These are phyloP conservation scores for Heterodera schachtii DNA, from an alignment of 1,140 invertebrate genomes.

Conservation along the genomic window DNA sequence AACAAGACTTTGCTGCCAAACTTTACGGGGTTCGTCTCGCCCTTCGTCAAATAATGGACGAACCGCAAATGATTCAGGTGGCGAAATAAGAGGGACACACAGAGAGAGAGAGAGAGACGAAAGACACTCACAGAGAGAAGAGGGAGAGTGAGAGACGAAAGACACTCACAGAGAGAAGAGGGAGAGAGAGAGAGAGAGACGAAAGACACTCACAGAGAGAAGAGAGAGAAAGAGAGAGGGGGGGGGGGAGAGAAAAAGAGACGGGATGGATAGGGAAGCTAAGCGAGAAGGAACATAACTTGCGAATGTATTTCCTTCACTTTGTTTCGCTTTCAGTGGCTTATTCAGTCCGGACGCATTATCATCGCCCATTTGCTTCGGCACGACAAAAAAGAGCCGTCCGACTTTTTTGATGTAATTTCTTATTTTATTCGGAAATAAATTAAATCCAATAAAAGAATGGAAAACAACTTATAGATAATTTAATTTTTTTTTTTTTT, in stretches of 20 bases:
- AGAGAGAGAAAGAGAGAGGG: neutral
- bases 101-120: no score
- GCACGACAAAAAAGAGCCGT: slow-evolving; percentile 52
- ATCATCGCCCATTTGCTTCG: slow-evolving; percentile 51
- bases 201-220: no score
- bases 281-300: no score
- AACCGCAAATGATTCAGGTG: slow-evolving; percentile 32
- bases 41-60: slow-evolving; percentile 44
- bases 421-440: neutral
- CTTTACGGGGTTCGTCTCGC: slow-evolving; percentile 48
- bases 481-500: neutral
- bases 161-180: no score
- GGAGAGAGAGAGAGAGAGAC: no score
- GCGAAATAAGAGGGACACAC: no score
- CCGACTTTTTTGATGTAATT: slow-evolving; percentile 37
- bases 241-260: neutral
- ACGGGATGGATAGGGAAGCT: no score
- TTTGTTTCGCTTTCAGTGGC: slow-evolving; percentile 28
- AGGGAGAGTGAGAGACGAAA: no score
- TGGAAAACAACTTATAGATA: neutral
- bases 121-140: no score
- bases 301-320: no score
- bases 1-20: slow-evolving; percentile 51
- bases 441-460: no score
- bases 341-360: slow-evolving; percentile 45